phyloP scores from a whole-genome alignment of 1,140 invertebrate species.

The Steinernema khuongi region DNA sequence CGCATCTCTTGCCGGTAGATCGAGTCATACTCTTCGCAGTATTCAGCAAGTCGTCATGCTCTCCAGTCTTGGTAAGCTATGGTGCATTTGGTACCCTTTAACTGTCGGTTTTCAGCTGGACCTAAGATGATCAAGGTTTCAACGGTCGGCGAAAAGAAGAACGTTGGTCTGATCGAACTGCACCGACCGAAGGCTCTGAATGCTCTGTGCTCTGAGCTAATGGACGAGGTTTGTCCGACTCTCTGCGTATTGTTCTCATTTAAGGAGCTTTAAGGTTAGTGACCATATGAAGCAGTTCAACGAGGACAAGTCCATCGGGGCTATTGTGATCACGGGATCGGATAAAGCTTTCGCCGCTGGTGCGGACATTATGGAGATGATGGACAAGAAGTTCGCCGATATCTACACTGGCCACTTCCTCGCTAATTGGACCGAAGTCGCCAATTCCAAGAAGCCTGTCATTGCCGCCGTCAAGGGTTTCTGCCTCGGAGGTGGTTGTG shows the following conservation, averaged over 20 bases:
- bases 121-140: slow-evolving; percentile 1
- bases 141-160: not conserved
- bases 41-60: not conserved
- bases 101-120: not conserved
- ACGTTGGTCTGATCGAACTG: not conserved
- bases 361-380: slow-evolving; percentile 96
- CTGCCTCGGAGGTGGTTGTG: slow-evolving; percentile 87
- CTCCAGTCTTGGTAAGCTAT: not conserved
- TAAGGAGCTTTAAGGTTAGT: not conserved
- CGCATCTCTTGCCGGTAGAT: not conserved
- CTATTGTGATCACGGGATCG: not conserved
- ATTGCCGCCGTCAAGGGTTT: slow-evolving; percentile 91
- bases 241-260: not conserved
- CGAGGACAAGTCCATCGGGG: not conserved
- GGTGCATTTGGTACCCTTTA: not conserved
- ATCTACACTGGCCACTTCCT: slow-evolving; percentile 65
- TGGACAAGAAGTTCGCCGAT: slow-evolving; percentile 66
- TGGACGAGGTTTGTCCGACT: not conserved
- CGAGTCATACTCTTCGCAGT: not conserved
- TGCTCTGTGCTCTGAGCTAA: not conserved
- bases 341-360: slow-evolving; percentile 63
- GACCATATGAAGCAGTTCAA: not conserved
- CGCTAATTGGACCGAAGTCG: slow-evolving; percentile 72
- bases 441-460: slow-evolving; percentile 73
- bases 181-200: not conserved